Evolutionary conservation across 2,113 vertebrate genomes (phyloP).

Genomic region (Formicarius rufipectus): DNA sequence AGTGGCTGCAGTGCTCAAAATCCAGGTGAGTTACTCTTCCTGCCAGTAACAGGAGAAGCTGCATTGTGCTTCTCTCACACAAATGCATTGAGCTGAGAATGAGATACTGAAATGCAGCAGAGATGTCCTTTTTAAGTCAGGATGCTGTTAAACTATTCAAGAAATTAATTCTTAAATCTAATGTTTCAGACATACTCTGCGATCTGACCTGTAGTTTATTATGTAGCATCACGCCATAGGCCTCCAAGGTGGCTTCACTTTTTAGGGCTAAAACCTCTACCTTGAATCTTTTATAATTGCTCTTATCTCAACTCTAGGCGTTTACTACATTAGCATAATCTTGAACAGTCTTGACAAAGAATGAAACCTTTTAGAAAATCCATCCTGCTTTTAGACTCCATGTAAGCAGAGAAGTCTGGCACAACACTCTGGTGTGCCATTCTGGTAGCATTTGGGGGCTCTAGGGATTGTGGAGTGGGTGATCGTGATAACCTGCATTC

Average conservation of each 20-base stretch:
- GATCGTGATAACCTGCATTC: neutral
- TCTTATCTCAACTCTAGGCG: neutral
- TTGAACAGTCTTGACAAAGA: slow-evolving; percentile 44
- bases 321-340: slow-evolving; percentile 22
- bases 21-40: slow-evolving; percentile 78
- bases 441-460: neutral
- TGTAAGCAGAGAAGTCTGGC: neutral
- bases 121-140: neutral
- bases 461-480: neutral
- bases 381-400: slow-evolving; percentile 23
- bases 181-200: neutral
- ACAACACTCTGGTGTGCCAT: neutral
- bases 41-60: neutral
- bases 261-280: neutral
- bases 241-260: neutral
- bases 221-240: neutral
- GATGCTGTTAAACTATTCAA: neutral
- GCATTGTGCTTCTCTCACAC: neutral
- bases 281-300: neutral
- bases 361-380: slow-evolving; percentile 34
- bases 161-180: neutral
- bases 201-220: neutral
- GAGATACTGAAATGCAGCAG: neutral
- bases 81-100: neutral
- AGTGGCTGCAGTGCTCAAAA: slow-evolving; percentile 89